Conservation (phyloP, 2,113 vertebrate genomes). For the Heloderma charlesbogerti region DNA sequence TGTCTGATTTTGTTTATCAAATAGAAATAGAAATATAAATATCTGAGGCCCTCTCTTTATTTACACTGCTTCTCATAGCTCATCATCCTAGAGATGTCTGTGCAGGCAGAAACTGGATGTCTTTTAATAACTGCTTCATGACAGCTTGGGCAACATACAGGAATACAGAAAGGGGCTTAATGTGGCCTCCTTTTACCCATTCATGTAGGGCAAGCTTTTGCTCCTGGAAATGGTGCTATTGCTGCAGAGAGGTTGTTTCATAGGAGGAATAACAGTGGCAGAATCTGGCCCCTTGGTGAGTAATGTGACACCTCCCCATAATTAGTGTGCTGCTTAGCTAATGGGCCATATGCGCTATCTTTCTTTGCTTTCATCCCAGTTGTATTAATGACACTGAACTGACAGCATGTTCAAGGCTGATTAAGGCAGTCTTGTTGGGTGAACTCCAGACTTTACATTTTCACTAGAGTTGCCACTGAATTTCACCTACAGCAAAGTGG, state of each 20-base stretch:
- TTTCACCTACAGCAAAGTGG: neutral
- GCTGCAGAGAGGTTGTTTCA: neutral
- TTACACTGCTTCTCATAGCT: neutral
- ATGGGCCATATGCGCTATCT: constrained; percentile 49
- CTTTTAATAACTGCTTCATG: neutral
- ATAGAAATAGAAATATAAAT: constrained; percentile 30
- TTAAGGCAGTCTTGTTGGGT: constrained; percentile 24
- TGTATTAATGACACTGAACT: constrained; percentile 6
- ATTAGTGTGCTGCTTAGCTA: constrained; percentile 56
- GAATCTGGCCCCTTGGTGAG: constrained; percentile 49
- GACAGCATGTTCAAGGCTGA: constrained; percentile 39
- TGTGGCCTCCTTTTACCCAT: rapidly evolving
- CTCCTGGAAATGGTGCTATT: neutral
- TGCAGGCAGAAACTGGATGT: neutral
- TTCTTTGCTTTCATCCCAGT: constrained; percentile 48
- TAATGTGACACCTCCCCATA: constrained; percentile 57
- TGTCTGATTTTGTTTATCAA: constrained; percentile 47
- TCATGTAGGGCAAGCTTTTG: neutral
- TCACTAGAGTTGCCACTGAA: neutral
- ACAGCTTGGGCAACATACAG: constrained; percentile 6
- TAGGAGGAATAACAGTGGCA: constrained; percentile 41
- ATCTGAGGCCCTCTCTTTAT: constrained; percentile 22
- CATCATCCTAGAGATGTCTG: constrained; percentile 21
- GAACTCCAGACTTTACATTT: constrained; percentile 15
- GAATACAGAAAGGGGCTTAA: rapidly evolving